These are phyloP conservation scores for Cavia aperea DNA, from an alignment of 2,113 vertebrate genomes.

Conservation along the genomic window DNA sequence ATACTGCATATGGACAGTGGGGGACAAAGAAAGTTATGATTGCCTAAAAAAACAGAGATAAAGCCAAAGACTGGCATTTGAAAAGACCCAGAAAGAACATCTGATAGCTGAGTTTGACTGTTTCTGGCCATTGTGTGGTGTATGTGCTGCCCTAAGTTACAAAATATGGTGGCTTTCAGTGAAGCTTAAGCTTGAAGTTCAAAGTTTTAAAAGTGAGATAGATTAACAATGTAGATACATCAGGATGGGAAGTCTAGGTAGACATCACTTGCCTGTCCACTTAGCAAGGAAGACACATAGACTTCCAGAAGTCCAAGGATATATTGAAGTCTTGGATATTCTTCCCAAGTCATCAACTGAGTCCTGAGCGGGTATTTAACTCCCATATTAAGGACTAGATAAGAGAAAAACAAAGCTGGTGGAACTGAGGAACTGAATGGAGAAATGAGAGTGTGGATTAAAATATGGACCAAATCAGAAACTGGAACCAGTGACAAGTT, in stretches of 20 bases:
- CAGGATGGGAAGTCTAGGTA: neutral
- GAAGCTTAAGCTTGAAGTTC: neutral
- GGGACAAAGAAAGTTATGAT: neutral
- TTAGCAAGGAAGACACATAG: neutral
- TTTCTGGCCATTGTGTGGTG: neutral
- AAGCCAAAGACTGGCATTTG: neutral
- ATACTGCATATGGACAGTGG: neutral
- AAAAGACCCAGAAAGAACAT: neutral
- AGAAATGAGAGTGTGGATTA: neutral
- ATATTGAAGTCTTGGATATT: neutral
- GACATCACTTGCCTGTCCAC: neutral
- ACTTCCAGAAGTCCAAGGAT: neutral
- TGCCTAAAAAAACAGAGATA: neutral
- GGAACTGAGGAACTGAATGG: neutral
- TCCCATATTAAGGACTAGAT: neutral
- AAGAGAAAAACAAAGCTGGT: neutral
- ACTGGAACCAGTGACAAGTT: neutral
- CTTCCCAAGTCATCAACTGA: neutral
- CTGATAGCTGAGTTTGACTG: neutral
- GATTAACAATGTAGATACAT: neutral
- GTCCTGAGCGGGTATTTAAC: neutral
- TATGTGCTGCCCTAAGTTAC: neutral
- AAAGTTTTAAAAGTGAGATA: neutral
- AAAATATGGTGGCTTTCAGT: neutral
- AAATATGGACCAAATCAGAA: neutral